Evolutionary conservation across 2,797 vertebrate species (phyloP), one percentile per base, ranked within the genome.

Genomic region (Selene dorsalis): DNA sequence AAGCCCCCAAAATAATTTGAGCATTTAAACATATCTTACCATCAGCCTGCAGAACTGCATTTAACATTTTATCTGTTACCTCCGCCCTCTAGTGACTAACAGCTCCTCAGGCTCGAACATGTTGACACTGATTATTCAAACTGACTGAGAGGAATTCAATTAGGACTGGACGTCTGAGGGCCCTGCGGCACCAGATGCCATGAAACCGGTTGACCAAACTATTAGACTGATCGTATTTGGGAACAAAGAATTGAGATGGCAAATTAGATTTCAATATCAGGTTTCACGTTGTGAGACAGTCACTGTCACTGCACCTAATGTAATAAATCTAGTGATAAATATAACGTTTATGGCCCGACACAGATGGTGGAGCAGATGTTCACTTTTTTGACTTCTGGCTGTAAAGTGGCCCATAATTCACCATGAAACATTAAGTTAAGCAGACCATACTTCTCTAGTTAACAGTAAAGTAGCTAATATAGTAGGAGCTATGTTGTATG

Each of bases 191-290:
- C 75, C 91, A 87, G 79, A 85, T 90, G 89, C 8, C 73, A 56
- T 75, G 73, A 69, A 66, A 79, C 66, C 16, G 48, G 28, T 80
- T 87, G 83, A 87, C 67, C 61, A 48, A 77, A 80, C 69, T 61
- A 79, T 85, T 38, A 65, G 30, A 52, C 28, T 45, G 68, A 84
- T 85, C 32, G 6, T 53, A 47, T 84, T 43, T 85, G 39, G 47
- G 57, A 39, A 69, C 24, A 71, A 75, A 81, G 59, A 73, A 69
- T 18, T 38, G 47, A 79, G 47, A 58, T 0, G 32, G 47, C 52
- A 55, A 80, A 87, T 85, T 82, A 80, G 80, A 83, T 90, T 79
- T 79, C n/a, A 75, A 20, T 76, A 86, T 92, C 78, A 48, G 56
- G 78, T 93, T 91, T 78, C 90, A 26, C 39, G 80, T 65, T 73